Evolutionary conservation across 2,113 vertebrate genomes (phyloP), one percentile per base, ranked within the genome.

Genomic region (Symphodus melops): DNA sequence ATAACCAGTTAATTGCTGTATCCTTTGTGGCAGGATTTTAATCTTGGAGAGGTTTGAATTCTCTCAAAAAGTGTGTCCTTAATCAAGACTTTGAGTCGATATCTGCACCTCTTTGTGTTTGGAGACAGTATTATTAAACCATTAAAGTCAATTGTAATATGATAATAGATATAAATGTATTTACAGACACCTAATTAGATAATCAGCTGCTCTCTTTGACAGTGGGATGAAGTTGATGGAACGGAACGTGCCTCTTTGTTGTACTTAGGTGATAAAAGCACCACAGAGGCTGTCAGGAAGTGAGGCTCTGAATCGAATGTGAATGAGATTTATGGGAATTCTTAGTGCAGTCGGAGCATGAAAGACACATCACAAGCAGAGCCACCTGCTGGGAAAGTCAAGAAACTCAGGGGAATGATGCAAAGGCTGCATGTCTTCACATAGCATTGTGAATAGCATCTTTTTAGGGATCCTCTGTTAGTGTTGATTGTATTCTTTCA

Each of bases 131-230:
- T 63, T 57, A 59, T 68, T 61, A 49, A 39, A 73, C 39, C 46
- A 66, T 68, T 75, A 44, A 60, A 56, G 59, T 59, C n/a, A 39
- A 36, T 80, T 69, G 72, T 59, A 9, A 58, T 84, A 66, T 71
- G 76, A 68, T n/a, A 77, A 59, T 17, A 73, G 56, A 77, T 77
- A 52, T 41, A 42, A 42, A 64, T 79, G 75, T 80, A 72, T 84
- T 86, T 81, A 74, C 69, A 55, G 75, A 79, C 75, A 78, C 48
- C 68, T 76, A 61, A 66, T 86, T 79, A 86, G 83, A 74, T 69
- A 79, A 88, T 81, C 46, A 81, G 44, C 49, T 33, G 53, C 69
- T 81, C 69, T 62, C 49, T 61, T 68, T 81, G 63, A 80, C 68
- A 76, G 54, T 20, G 21, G 55, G 63, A 76, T 60, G 61, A 52